phyloP scores from a whole-genome alignment of 2,797 vertebrate genomes.

The Sardinella longiceps region DNA sequence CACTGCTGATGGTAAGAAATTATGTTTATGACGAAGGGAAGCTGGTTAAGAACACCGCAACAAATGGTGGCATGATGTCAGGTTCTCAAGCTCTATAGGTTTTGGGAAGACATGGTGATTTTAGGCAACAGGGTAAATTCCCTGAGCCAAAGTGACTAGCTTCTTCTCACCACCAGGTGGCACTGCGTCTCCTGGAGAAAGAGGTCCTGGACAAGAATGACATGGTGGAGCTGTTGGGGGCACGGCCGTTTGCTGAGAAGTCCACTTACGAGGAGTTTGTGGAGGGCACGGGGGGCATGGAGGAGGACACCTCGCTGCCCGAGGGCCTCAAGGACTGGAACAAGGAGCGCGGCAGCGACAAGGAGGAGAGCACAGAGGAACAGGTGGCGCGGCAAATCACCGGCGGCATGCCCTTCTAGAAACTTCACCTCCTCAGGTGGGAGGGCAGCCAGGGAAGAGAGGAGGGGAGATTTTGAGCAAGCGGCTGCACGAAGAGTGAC shows the following conservation, averaged over 20 bases:
- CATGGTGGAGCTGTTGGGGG: conserved; percentile 91
- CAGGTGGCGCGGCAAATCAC: conserved; percentile 81
- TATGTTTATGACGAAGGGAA: no score
- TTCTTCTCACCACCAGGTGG: conserved; percentile 79
- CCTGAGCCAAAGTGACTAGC: neutral
- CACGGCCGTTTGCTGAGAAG: conserved; percentile 90
- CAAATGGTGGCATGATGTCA: no score
- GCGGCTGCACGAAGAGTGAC: neutral
- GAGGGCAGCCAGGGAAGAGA: neutral
- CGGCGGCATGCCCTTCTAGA: conserved; percentile 82
- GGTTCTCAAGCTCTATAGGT: no score
- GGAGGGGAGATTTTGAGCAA: neutral
- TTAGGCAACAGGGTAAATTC: neutral
- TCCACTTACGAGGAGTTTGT: conserved; percentile 97
- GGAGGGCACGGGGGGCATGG: conserved; percentile 90
- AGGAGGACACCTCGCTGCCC: conserved; percentile 92
- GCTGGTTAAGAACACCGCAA: no score
- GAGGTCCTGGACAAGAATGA: conserved; percentile 93
- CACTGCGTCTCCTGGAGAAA: conserved; percentile 88
- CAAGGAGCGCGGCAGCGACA: conserved; percentile 80
- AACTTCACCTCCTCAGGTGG: neutral
- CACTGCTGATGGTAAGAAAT: no score
- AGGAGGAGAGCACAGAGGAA: conserved; percentile 80
- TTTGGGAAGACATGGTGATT: neutral
- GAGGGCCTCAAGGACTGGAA: conserved; percentile 98